Conservation (phyloP, 2,888 invertebrate genomes). For the Apamea anceps region DNA sequence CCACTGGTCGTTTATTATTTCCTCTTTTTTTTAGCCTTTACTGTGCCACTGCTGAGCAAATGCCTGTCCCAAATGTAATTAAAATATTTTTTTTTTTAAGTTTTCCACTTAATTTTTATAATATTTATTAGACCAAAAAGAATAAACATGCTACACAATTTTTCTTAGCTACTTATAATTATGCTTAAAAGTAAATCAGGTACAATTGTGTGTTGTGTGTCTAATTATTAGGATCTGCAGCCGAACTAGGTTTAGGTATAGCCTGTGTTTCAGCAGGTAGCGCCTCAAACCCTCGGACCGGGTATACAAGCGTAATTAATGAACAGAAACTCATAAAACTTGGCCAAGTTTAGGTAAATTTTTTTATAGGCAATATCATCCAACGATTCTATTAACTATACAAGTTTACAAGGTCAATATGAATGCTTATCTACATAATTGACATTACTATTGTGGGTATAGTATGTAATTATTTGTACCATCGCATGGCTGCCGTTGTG, state of each 20-base stretch:
- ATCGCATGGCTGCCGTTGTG: conserved; percentile 1
- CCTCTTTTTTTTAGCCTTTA: too few relatives aligned
- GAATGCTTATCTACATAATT: conserved; percentile 42
- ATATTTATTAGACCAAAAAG: too few relatives aligned
- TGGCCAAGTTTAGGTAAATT: background rate
- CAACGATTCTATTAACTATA: conserved; percentile 24
- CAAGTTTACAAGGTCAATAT: conserved; percentile 31
- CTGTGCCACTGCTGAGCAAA: too few relatives aligned
- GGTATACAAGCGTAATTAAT: background rate
- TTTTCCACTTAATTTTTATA: too few relatives aligned
- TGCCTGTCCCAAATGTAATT: too few relatives aligned
- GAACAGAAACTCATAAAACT: background rate
- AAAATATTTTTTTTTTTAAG: too few relatives aligned
- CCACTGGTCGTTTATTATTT: too few relatives aligned
- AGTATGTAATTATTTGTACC: conserved; percentile 20
- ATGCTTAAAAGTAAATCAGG: too few relatives aligned
- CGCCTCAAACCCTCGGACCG: background rate
- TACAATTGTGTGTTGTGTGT: too few relatives aligned
- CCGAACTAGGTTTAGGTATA: background rate
- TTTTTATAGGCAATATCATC: conserved; percentile 1
- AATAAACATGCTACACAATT: too few relatives aligned
- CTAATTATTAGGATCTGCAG: too few relatives aligned
- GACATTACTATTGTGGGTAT: conserved; percentile 23
- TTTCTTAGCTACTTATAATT: too few relatives aligned
- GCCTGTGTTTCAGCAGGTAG: background rate